Base-by-base conservation (phyloP, 2,113 vertebrate species). In the Oryzias woworae region DNA sequence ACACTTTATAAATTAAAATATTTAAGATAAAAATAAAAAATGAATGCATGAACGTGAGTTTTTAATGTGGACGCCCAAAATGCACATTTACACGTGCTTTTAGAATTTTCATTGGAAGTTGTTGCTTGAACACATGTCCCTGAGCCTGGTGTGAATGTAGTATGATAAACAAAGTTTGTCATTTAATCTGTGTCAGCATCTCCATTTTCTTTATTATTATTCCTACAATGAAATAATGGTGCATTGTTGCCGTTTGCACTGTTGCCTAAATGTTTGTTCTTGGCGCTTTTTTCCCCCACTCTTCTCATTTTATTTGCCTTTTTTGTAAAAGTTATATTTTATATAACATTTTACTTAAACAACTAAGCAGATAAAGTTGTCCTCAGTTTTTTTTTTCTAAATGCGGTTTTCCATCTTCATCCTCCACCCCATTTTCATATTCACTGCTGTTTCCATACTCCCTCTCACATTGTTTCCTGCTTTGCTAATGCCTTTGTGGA, bases 381-480 rank as follows among this genome's bases (percentile, higher is more conserved):
- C 56, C 45, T 75, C 28, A 36, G 22, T 70, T 80, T 71, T 49
- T 15, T 28, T 28, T 46, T 59, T 68, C 26, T 58, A 41, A 28
- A 61, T 60, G 54, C 55, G 62, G 49, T 58, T 56, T 67, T 73
- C 52, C 44, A 50, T 58, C 44, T 69, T 54, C 12, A 6, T 56
- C 23, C 17, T 66, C 51, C 62, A 59, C 74, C 78, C 57, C 58
- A 64, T 49, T 63, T 53, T 62, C 51, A 68, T 5, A 3, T 68
- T 65, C 46, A 56, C 23, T 41, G 58, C 57, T 44, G 20, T 80
- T 71, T 73, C 73, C 58, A 75, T 80, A 71, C 79, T 73, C 73
- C 80, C 47, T 70, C 14, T 20, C 28, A 63, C 46, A 24, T 36
- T 31, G 15, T 78, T 76, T 74, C 50, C 46, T 54, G 58, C 69